Evolutionary conservation across 2,113 vertebrate species (phyloP), one percentile per base, ranked within the genome.

Genomic region (Dromiciops gliroides): DNA sequence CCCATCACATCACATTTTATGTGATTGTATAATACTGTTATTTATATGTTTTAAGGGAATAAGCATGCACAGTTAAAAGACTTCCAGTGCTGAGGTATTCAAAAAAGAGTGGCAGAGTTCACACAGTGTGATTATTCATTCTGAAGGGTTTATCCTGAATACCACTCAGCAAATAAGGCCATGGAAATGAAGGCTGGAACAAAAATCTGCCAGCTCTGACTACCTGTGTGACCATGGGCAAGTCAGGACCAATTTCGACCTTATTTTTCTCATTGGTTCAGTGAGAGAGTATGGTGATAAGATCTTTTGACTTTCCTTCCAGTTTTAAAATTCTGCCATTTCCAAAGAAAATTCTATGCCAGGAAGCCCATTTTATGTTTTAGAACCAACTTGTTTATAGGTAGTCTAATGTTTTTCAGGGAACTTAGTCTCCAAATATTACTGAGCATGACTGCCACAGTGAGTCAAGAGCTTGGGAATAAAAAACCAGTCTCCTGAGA

Each of bases 401-500:
- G 16, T 44, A 44, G 9, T 22, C 37, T 75, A n/a, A 19, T 44
- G 6, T 44, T 75, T 75, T 37, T 67, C 31, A 22, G 37, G 67
- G 37, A 22, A 16, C n/a, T 19, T n/a, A 75, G n/a, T 75, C 16
- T 22, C 67, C 37, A 75, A 8, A 75, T 75, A 75, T 75, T 19
- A 44, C 92, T 95, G 37, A 93, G 16, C 44, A 8, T 49, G 8
- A 7, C 5, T 16, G 7, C 25, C 5, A 48, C 37, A 47, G 50
- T 50, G 88, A 96, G 50, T 94, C 51, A 50, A 44, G n/a, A 60
- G 9, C 3, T 47, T 95, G 24, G 92, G 91, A 67, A 51, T 25
- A 75, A 50, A 93, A 91, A 48, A 31, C 48, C 91, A 48, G 25
- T 50, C 52, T 95, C 89, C 48, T 94, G 67, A 67, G 47, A 93